Evolutionary conservation across 2,888 invertebrate genomes (phyloP), one percentile per base, ranked within the genome.

Genomic region (Dynastes maya): DNA sequence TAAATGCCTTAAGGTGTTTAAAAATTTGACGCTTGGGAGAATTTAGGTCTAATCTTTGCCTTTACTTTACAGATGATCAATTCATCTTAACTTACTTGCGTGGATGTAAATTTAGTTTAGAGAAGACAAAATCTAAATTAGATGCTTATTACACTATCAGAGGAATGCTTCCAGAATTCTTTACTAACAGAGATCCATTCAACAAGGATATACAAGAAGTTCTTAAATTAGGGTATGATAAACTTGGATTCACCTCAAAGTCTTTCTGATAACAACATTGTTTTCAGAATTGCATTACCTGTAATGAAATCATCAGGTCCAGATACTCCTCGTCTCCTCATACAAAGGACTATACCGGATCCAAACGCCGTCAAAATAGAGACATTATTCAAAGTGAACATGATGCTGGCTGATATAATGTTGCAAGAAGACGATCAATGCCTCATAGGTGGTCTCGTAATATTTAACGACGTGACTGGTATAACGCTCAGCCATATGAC

Each of bases 91-190:
- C 90, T 0, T 94, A 93, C 85, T 87, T 94, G 27, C 89, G 94
- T 2, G 93, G 93, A 53, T 92, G 92, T 84, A 93, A 93, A 85
- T 93, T 90, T 85, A 93, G 92, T 81, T 85, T 93, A 83, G 92
- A 93, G 84, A 88, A 90, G 61, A 89, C 92, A 1, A 93, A 93
- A 83, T 90, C 91, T 82, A 93, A 93, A 85, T 80, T 93, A 4
- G 93, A 93, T 83, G 87, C 90, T 65, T 92, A 89, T 83, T 92
- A 92, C 83, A 90, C 92, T 0, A 78, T 92, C 76, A 89, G 90
- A 49, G 86, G 89, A 1, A 86, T 89, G 37, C 88, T 90, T 4
- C 92, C 92, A 0, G 92, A 92, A 81, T 84, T 92, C 79, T 91
- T 87, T 80, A 79, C 78, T 5, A 84, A 86, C 74, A 84, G 88